A percentile compares a stretch with the other conserved stretches of the same genome.
Conservation (phyloP, 2,888 invertebrate genomes). For the Dasysyrphus albostriatus region DNA sequence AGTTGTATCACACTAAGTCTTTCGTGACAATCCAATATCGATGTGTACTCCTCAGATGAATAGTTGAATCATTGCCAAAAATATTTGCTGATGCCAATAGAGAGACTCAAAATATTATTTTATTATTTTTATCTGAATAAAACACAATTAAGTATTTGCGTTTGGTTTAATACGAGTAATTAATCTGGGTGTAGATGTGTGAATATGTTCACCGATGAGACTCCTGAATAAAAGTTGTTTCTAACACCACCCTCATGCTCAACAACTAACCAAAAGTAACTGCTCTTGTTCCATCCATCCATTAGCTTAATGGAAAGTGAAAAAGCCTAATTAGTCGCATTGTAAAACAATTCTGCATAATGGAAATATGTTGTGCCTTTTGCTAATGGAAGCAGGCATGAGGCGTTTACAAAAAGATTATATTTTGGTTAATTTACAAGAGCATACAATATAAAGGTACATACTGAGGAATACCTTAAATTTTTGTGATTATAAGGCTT, state of each 20-base stretch:
- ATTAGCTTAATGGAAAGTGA: conserved; percentile 41
- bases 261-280: conserved; percentile 15
- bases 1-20: conserved; percentile 13
- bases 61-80: conserved; percentile 53
- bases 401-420: conserved; percentile 2
- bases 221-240: conserved; percentile 1
- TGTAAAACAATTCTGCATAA: conserved; percentile 21
- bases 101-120: conserved; percentile 14
- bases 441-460: neutral
- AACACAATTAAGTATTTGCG: neutral
- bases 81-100: conserved; percentile 29
- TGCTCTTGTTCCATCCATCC: conserved; percentile 21
- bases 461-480: neutral
- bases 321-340: conserved; percentile 41
- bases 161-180: neutral
- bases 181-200: neutral
- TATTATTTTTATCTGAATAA: neutral
- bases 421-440: neutral
- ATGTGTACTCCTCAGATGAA: conserved; percentile 9
- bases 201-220: conserved; percentile 7
- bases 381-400: conserved; percentile 32
- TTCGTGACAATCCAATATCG: conserved; percentile 37
- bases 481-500: neutral
- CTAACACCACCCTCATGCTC: neutral
- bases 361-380: conserved; percentile 27